Percentiles rank a stretch among this genome's conserved stretches.
Evolutionary conservation across 2,888 invertebrate genomes (phyloP).

Genomic region (Ecliptopera silaceata): DNA sequence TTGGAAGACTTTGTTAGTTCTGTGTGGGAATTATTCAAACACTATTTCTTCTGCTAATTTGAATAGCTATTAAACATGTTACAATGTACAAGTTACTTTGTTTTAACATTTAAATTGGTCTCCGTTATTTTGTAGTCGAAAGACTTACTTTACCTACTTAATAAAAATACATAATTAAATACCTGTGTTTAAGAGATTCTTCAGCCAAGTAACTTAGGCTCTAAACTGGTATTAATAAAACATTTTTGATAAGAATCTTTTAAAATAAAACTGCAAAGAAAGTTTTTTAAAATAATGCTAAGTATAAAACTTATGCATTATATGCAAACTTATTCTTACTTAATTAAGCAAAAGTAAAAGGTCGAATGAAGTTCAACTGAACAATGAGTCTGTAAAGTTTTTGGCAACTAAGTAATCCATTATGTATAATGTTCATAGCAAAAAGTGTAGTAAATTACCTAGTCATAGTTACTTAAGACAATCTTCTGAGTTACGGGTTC

Average conservation of each 20-base stretch:
- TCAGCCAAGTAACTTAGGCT: no score
- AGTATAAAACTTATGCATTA: not conserved
- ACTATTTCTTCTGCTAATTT: slow-evolving; percentile 12
- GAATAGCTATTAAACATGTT: slow-evolving; percentile 8
- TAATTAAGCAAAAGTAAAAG: slow-evolving; percentile 6
- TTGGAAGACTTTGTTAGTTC: slow-evolving; percentile 25
- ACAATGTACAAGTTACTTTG: not conserved
- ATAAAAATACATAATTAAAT: no score
- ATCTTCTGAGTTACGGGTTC: no score
- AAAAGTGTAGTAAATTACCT: not conserved
- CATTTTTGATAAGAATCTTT: no score
- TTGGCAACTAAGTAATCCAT: slow-evolving; percentile 2
- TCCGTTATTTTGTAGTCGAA: not conserved
- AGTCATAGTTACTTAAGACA: no score
- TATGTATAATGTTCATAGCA: not conserved
- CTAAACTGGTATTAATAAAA: no score
- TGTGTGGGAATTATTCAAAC: slow-evolving; percentile 25
- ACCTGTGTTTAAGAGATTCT: no score
- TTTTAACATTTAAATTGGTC: not conserved
- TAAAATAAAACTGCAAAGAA: no score
- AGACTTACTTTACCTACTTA: no score
- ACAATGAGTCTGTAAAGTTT: slow-evolving; percentile 21
- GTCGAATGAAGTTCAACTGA: slow-evolving; percentile 12
- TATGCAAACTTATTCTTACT: slow-evolving; percentile 8
- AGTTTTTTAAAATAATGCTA: no score